Conservation (phyloP, 1,140 invertebrate species). For the Pristionchus pacificus region DNA sequence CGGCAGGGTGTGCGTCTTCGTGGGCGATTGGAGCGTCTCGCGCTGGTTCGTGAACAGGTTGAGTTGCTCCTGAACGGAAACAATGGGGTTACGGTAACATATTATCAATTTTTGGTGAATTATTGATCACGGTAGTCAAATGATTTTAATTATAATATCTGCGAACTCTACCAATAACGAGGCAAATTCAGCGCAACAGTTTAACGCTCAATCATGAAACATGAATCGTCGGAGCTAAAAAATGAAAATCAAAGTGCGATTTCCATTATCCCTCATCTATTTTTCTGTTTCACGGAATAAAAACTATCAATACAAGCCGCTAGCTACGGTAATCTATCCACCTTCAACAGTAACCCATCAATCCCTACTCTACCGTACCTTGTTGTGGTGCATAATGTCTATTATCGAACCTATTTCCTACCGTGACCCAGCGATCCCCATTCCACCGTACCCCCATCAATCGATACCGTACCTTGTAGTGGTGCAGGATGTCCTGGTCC, state of each 20-base stretch:
- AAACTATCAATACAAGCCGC: too few species aligned
- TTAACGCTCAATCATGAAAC: slow-evolving; percentile 4
- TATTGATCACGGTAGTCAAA: too few species aligned
- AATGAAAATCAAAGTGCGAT: too few species aligned
- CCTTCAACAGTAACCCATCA: too few species aligned
- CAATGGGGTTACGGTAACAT: neutral
- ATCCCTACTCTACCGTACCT: too few species aligned
- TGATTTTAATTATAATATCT: neutral
- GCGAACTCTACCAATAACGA: neutral
- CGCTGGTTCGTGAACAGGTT: slow-evolving; percentile 53
- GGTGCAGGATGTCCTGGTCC: slow-evolving; percentile 62
- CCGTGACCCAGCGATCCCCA: too few species aligned
- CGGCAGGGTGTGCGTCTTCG: slow-evolving; percentile 49
- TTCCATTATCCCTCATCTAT: too few species aligned
- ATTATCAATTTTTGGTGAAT: neutral
- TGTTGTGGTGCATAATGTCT: too few species aligned
- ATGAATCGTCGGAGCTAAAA: too few species aligned
- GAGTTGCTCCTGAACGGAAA: slow-evolving; percentile 47
- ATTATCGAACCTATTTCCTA: too few species aligned
- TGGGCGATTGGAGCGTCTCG: slow-evolving; percentile 54
- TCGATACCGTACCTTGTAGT: slow-evolving; percentile 47
- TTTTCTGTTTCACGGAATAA: too few species aligned
- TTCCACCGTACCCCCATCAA: neutral
- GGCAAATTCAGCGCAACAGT: neutral
- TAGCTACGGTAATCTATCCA: too few species aligned